Percentiles rank a stretch among this genome's conserved stretches.
These are phyloP conservation scores for Pyxicephalus adspersus DNA, from an alignment of 2,113 vertebrate species.

Conservation along the genomic window DNA sequence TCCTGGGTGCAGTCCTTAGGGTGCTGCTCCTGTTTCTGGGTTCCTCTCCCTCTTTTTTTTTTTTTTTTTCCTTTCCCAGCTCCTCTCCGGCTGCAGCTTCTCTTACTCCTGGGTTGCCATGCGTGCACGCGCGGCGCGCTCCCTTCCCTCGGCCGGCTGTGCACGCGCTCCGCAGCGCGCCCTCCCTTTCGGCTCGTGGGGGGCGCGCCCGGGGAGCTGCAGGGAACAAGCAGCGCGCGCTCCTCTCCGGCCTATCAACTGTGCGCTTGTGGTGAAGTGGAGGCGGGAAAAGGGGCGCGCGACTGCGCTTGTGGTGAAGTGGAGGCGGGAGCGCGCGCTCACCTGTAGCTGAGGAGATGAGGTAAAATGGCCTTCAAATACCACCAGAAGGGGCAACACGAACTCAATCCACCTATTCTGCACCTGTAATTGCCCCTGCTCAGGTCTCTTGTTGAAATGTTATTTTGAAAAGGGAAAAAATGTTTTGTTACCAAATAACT, in stretches of 20 bases:
- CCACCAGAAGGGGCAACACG: no score
- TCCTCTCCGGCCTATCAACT: no score
- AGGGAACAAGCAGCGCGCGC: not conserved
- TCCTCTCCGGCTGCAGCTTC: slow-evolving; percentile 40
- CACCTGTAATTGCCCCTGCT: no score
- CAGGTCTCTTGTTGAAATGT: no score
- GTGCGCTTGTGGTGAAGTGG: no score
- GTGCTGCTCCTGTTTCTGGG: slow-evolving; percentile 5
- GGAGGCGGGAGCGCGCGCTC: slow-evolving; percentile 19
- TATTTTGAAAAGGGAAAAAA: no score
- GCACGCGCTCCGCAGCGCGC: slow-evolving; percentile 19
- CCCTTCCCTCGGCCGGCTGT: not conserved
- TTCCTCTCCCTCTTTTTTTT: not conserved
- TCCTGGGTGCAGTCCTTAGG: not conserved
- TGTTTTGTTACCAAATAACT: no score
- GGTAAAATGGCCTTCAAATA: no score
- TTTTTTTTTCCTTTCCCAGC: not conserved
- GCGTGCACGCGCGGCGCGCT: slow-evolving; percentile 22
- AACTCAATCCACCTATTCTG: no score
- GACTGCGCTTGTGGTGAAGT: not conserved
- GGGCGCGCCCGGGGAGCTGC: not conserved
- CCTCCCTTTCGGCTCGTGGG: not conserved
- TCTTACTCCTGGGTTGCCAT: not conserved
- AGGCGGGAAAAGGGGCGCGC: not conserved
- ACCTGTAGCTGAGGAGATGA: slow-evolving; percentile 7